Base-by-base conservation (phyloP, 30 jellyfish, hydroid and myxozoan species). In the Calvadosia cruxmelitensis region DNA sequence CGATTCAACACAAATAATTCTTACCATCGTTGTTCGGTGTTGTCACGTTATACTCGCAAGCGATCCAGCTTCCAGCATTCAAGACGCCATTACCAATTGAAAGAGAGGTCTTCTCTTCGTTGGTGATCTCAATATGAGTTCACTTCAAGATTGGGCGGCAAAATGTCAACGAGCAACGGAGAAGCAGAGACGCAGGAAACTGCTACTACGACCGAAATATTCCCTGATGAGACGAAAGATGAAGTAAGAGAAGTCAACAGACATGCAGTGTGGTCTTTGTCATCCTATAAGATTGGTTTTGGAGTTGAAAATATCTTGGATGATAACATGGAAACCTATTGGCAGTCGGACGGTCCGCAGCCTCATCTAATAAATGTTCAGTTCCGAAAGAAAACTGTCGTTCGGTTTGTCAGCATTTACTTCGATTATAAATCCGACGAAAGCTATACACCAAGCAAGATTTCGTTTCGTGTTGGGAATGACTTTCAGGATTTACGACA, bases 321-420 rank as follows among this genome's bases (percentile, higher is more conserved):
- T 70, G 74, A 92, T 72, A 79, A 74, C 49, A 61, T 72, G 33
- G 93, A 67, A 27, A 92, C 93, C 26, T 92, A 92, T 70, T 92
- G 95, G 95, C 99, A 92, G 63, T 92, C 99, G 0, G 99, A 92
- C 48, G 99, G 99, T 1, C 96, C 99, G 1, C 99, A 83, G 53
- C 99, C 99, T 3, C 99, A 92, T 68, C 73, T 92, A 29, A 85
- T 92, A 16, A 80, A 79, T 52, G 80, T 92, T 29, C 95, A 84
- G 30, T 92, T 92, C 78, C 80, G 85, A 49, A 75, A 75, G 52
- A 75, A 75, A 50, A 84, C 93, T 0, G 81, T 87, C 48, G 91
- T 92, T 5, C 34, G 96, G 61, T 78, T 64, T 71, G 93, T 92
- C 34, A 75, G 95, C 62, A 79, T 92, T 12, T 92, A 78, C 83